Evolutionary conservation across 2,797 vertebrate species (phyloP), one percentile per base, ranked within the genome.

Genomic region (Sphenodon punctatus): DNA sequence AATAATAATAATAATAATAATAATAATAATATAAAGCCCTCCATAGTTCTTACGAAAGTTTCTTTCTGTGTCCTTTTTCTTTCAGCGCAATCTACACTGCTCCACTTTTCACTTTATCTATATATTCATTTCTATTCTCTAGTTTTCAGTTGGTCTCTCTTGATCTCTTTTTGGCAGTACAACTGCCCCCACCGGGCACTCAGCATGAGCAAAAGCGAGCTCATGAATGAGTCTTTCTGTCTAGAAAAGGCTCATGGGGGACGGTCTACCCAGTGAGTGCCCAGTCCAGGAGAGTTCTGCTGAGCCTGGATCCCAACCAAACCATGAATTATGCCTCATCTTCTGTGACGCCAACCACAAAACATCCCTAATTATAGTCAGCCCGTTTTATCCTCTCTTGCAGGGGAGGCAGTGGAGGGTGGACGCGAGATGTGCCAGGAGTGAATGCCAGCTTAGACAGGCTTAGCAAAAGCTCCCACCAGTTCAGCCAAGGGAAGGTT

Each of bases 291-390:
- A 69, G 58, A 79, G 69, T 30, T 74, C 56, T 78, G 56, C 22
- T 49, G 5, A 86, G 5, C 1, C n/a, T 77, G 74, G 72, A 67
- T 68, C 61, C 69, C 36, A 66, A 48, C 41, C 71, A 85, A 80
- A 41, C 15, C 68, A 59, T 0, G 20, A 77, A 78, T 82, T 27
- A 56, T 23, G 10, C 42, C 32, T 88, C 65, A 23, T 67, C 76
- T 77, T 89, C 61, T 79, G 58, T 79, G 69, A 82, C 0, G 1
- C 55, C 68, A 81, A 45, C 64, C 77, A 42, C 46, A 68, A 79
- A 70, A 84, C 0, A 0, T 42, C 60, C 79, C 46, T 72, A 75
- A 84, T 25, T 85, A 49, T 23, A 69, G 75, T n/a, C 27, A 61
- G 66, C 66, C 27, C 49, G 23, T 38, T 48, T 85, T n/a, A 48